phyloP scores from a whole-genome alignment of 2,888 invertebrate genomes.

The Drosophila aldrichi region DNA sequence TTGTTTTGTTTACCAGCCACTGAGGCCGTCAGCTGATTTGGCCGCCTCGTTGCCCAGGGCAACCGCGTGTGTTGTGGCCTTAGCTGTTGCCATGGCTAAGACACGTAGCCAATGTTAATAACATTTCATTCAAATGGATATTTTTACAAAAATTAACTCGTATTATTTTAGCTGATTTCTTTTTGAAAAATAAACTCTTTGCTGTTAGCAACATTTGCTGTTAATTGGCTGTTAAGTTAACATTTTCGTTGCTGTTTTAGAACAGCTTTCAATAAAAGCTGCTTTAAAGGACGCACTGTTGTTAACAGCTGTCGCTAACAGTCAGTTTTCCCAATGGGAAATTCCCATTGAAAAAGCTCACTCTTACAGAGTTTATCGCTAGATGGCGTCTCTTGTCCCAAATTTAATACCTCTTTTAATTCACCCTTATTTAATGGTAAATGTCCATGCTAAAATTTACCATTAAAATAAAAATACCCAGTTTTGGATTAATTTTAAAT shows the following conservation, averaged over 20 bases:
- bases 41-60: constrained; percentile 26
- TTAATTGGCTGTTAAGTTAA: not conserved
- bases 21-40: constrained; percentile 47
- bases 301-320: constrained; percentile 2
- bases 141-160: not conserved
- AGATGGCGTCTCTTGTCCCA: constrained; percentile 34
- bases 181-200: not conserved
- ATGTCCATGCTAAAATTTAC: constrained; percentile 1
- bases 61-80: constrained; percentile 8
- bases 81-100: constrained; percentile 29
- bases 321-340: not conserved
- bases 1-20: constrained; percentile 55
- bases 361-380: not conserved
- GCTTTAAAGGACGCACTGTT: not conserved
- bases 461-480: not conserved
- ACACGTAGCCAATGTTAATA: constrained; percentile 23
- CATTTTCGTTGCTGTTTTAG: not conserved
- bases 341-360: constrained; percentile 26
- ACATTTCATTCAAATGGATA: not conserved
- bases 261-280: not conserved
- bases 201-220: constrained; percentile 11
- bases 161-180: not conserved
- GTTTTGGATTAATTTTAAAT: not conserved
- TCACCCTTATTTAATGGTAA: not conserved
- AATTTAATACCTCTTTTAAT: not conserved